Conservation (phyloP, 2,113 vertebrate species). For the Carassius gibelio region DNA sequence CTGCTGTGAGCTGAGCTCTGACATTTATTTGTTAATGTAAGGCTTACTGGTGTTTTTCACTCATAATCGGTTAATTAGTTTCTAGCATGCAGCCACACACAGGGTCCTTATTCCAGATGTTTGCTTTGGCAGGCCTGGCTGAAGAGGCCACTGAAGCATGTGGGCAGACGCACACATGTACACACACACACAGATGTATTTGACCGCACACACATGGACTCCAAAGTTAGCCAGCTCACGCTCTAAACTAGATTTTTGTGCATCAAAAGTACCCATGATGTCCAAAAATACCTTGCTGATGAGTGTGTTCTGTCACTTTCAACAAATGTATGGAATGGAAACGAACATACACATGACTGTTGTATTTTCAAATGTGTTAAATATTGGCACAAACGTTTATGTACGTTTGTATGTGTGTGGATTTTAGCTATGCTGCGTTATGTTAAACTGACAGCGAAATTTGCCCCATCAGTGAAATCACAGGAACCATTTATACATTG, state of each 20-base stretch:
- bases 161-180: constrained; percentile 41
- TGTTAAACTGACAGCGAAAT: constrained; percentile 33
- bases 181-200: constrained; percentile 3
- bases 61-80: constrained; percentile 61
- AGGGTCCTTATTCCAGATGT: constrained; percentile 57
- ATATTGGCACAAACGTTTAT: neutral
- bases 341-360: neutral
- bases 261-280: constrained; percentile 1
- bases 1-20: constrained; percentile 42
- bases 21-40: constrained; percentile 60
- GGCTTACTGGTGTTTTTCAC: constrained; percentile 59
- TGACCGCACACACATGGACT: constrained; percentile 33
- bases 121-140: constrained; percentile 57
- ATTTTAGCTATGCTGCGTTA: neutral
- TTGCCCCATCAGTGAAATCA: constrained; percentile 18
- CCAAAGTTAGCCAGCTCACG: neutral
- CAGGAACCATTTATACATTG: neutral
- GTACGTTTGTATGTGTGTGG: neutral
- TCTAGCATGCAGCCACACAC: constrained; percentile 56
- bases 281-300: neutral
- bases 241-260: neutral
- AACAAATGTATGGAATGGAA: neutral
- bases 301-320: neutral
- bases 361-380: neutral
- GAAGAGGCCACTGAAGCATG: constrained; percentile 57